Conservation (phyloP, 1,140 invertebrate species). For the Zaprionus taronus region DNA sequence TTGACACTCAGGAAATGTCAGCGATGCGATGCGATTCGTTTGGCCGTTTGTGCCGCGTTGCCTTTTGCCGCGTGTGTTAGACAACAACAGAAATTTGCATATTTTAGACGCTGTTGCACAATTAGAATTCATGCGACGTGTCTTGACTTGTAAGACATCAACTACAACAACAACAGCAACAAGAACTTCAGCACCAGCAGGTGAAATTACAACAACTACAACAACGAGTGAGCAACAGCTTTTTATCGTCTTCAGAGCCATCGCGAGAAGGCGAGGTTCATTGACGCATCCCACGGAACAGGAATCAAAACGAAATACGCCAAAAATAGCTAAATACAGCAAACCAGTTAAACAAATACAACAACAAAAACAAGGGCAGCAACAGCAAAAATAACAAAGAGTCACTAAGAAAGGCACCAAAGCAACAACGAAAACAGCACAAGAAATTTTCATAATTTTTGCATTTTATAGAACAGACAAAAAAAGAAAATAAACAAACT, state of each 20-base stretch:
- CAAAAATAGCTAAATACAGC: constrained; percentile 77
- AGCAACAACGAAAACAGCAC: constrained; percentile 25
- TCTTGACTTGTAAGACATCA: constrained; percentile 43
- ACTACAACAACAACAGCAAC: constrained; percentile 18
- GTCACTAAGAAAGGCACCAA: constrained; percentile 34
- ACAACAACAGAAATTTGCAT: constrained; percentile 76
- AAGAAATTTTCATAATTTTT: constrained; percentile 77
- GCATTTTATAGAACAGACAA: constrained; percentile 71
- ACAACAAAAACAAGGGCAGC: constrained; percentile 7
- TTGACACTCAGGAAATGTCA: constrained; percentile 82
- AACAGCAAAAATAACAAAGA: neutral
- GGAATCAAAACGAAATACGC: constrained; percentile 80
- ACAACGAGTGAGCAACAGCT: constrained; percentile 14
- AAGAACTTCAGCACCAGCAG: constrained; percentile 19
- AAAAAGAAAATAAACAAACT: constrained; percentile 26
- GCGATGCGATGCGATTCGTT: constrained; percentile 69
- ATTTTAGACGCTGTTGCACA: constrained; percentile 62
- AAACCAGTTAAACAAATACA: constrained; percentile 70
- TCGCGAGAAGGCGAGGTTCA: constrained; percentile 49
- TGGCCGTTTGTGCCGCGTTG: constrained; percentile 38
- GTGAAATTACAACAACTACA: neutral
- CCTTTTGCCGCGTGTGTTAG: constrained; percentile 74
- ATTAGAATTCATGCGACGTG: constrained; percentile 79
- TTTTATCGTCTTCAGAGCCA: constrained; percentile 26
- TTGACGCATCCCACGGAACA: constrained; percentile 73